Evolutionary conservation across 2,888 invertebrate species (phyloP).

Genomic region (Tetrapedia diversipes): DNA sequence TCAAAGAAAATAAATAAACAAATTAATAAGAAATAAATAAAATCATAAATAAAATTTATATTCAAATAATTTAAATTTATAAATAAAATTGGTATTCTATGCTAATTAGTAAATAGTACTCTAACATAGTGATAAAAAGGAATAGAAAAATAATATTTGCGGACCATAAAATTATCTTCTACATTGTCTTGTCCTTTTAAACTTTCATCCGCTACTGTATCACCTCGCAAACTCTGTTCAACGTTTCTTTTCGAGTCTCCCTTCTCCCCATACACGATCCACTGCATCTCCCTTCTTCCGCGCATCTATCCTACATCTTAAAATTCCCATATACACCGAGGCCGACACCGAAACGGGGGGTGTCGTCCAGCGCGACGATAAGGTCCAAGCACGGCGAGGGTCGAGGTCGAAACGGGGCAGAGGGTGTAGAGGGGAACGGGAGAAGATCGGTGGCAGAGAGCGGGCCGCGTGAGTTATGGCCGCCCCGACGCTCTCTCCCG

Average conservation of each 20-base stretch:
- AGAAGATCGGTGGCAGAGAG: constrained; percentile 78
- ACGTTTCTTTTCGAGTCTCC: background rate
- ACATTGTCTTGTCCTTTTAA: no score
- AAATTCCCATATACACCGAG: background rate
- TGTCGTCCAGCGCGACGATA: constrained; percentile 15
- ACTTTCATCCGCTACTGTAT: no score
- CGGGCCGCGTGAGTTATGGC: constrained; percentile 83
- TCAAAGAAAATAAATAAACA: no score
- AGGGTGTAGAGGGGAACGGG: constrained; percentile 18
- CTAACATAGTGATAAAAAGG: no score
- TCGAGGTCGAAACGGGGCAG: constrained; percentile 55
- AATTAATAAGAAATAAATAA: no score
- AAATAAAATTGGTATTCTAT: no score
- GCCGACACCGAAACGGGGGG: no score
- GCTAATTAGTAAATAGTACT: no score
- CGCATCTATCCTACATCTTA: background rate
- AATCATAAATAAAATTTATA: no score
- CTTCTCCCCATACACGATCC: background rate
- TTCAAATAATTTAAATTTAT: no score
- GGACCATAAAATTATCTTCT: no score
- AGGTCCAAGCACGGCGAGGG: constrained; percentile 34
- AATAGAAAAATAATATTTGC: no score
- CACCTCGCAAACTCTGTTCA: background rate
- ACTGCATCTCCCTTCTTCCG: background rate
- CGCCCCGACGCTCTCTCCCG: constrained; percentile 80